Evolutionary conservation across 2,797 vertebrate species (phyloP), one percentile per base, ranked within the genome.

Genomic region (Danio albolineatus): DNA sequence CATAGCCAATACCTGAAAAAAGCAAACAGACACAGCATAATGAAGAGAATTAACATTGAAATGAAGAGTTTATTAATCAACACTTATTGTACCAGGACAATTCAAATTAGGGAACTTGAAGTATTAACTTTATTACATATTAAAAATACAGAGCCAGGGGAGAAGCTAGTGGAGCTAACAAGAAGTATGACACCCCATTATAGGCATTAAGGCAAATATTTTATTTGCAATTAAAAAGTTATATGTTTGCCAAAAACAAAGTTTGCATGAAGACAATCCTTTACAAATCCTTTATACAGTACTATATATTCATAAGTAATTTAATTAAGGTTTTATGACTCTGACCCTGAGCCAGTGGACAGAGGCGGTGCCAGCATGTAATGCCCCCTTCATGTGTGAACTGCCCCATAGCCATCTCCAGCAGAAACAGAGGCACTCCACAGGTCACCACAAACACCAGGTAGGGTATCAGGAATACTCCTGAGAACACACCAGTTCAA

Each of bases 391-490:
- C 85, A 71, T 91, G 90, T 44, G 92, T 91, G 86, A 86, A 92
- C 78, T 94, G 92, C 16, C 92, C 92, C 0, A 92, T 53, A 6
- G 78, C 70, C 0, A 87, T 91, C 85, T 93, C 93, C 85, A 94
- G 78, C 57, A 94, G 81, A 80, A 93, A 94, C 61, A 93, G 74
- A 0, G 92, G 92, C 4, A 94, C 41, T 0, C 89, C 92, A 48
- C 28, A 28, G 28, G 28, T 28, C 28, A 28, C 28, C 1, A 28
- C 28, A 28, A 28, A 28, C 28, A 28, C 92, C 93, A 1, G 87
- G 91, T 94, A 94, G 0, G 93, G 93, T 79, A 94, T 89, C 82
- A 93, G 79, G 81, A 94, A 94, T 0, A 90, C 92, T 77, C 93
- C 92, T 93, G 70, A 36, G 51, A 53, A 73, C 7, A 57, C 13